A percentile compares a stretch with the other conserved stretches of the same genome.
phyloP scores from a whole-genome alignment of 2,113 vertebrate genomes.

The Psilopogon haemacephalus region DNA sequence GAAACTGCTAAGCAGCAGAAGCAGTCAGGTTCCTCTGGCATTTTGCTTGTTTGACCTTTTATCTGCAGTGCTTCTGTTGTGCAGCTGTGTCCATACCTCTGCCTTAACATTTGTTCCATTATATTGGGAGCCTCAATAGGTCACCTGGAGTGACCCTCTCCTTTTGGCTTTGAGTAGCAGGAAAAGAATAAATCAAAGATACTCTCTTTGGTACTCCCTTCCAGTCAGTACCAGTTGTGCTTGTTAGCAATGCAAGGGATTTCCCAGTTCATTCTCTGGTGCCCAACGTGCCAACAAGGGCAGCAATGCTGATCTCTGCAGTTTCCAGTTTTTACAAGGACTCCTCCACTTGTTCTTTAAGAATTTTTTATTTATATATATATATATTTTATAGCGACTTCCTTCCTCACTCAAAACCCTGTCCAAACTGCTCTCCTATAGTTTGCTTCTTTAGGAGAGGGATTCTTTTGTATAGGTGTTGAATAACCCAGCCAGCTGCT shows the following conservation, averaged over 20 bases:
- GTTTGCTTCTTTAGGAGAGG: background rate
- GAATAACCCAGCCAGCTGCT: background rate
- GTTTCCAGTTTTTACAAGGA: background rate
- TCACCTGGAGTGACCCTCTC: background rate
- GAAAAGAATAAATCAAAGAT: background rate
- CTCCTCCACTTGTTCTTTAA: slow-evolving; percentile 2
- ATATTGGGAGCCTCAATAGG: background rate
- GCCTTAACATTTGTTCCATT: background rate
- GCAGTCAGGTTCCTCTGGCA: background rate
- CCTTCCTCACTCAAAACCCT: slow-evolving; percentile 2
- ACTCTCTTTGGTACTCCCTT: background rate
- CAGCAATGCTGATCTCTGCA: background rate
- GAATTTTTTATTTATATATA: background rate
- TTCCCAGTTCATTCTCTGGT: background rate
- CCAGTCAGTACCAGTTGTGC: background rate
- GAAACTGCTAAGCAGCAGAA: background rate
- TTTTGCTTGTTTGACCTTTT: background rate
- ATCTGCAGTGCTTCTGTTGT: background rate
- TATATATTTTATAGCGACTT: background rate
- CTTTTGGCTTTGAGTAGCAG: background rate
- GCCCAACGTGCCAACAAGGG: rapidly evolving
- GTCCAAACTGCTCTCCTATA: background rate
- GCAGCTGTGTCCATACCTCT: background rate
- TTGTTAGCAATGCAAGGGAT: background rate
- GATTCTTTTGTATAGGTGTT: background rate